Evolutionary conservation across 2,888 invertebrate species (phyloP).

Genomic region (Anarsia innoxiella): DNA sequence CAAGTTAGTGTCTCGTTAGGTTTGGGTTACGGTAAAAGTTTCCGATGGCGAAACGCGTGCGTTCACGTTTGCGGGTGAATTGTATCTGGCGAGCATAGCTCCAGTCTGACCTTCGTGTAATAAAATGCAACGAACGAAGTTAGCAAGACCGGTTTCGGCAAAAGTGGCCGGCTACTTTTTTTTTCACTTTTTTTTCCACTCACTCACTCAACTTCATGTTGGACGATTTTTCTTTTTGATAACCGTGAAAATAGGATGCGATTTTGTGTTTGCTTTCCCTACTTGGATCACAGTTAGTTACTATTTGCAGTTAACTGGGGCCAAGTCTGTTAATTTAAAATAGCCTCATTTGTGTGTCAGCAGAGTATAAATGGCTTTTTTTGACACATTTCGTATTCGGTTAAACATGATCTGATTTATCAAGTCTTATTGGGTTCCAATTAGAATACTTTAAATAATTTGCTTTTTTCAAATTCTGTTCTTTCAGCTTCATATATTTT

Average conservation of each 20-base stretch:
- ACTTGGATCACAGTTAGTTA: no score
- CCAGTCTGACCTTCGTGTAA: slow-evolving; percentile 57
- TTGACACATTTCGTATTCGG: no score
- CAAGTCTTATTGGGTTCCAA: no score
- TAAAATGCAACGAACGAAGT: slow-evolving; percentile 58
- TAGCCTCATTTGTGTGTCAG: no score
- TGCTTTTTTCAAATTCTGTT: not conserved
- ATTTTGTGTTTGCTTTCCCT: no score
- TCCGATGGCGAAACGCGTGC: slow-evolving; percentile 31
- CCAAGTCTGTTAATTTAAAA: no score
- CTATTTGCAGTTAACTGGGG: no score
- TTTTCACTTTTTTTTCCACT: slow-evolving; percentile 35
- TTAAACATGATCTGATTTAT: no score
- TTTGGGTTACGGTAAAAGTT: slow-evolving; percentile 43
- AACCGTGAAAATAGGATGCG: no score
- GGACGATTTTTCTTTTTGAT: slow-evolving; percentile 10
- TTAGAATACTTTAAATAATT: no score
- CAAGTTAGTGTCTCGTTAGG: slow-evolving; percentile 29
- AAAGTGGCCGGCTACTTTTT: slow-evolving; percentile 44
- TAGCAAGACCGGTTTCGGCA: slow-evolving; percentile 65
- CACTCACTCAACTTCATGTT: slow-evolving; percentile 34
- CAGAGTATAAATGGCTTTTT: no score
- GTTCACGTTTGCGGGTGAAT: slow-evolving; percentile 22
- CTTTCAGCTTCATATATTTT: not conserved
- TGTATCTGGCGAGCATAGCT: slow-evolving; percentile 34